These are phyloP conservation scores for Aphodius granarius DNA, from an alignment of 2,888 invertebrate genomes.

Conservation along the genomic window DNA sequence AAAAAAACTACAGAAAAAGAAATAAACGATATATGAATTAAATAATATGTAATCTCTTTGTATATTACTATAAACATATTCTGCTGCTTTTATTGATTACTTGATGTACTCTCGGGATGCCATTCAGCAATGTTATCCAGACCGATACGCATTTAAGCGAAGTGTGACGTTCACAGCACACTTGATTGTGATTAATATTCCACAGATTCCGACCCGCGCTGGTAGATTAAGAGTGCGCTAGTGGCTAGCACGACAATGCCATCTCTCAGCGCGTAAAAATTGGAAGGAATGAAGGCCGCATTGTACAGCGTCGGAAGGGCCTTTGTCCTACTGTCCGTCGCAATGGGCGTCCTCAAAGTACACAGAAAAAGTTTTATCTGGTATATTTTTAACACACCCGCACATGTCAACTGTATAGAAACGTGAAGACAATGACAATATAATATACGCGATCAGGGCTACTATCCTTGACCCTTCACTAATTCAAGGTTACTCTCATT, in stretches of 20 bases:
- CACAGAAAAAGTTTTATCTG: not conserved
- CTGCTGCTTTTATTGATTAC: too few relatives aligned
- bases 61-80: too few relatives aligned
- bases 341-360: not conserved
- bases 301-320: not conserved
- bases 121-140: too few relatives aligned
- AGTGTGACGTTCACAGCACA: conserved; percentile 29
- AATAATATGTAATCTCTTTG: too few relatives aligned
- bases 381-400: not conserved
- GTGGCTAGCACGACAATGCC: not conserved
- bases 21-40: too few relatives aligned
- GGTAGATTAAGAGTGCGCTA: conserved; percentile 36
- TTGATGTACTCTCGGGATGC: too few relatives aligned
- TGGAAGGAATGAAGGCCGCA: not conserved
- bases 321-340: not conserved
- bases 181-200: conserved; percentile 49
- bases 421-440: not conserved
- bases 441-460: too few relatives aligned
- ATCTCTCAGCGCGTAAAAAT: not conserved
- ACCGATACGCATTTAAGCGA: conserved; percentile 15
- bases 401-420: not conserved
- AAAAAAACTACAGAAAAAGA: too few relatives aligned
- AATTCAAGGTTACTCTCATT: too few relatives aligned
- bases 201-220: conserved; percentile 37
- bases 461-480: too few relatives aligned